Evolutionary conservation across 2,113 vertebrate genomes (phyloP).

Genomic region (Antechinus flavipes): DNA sequence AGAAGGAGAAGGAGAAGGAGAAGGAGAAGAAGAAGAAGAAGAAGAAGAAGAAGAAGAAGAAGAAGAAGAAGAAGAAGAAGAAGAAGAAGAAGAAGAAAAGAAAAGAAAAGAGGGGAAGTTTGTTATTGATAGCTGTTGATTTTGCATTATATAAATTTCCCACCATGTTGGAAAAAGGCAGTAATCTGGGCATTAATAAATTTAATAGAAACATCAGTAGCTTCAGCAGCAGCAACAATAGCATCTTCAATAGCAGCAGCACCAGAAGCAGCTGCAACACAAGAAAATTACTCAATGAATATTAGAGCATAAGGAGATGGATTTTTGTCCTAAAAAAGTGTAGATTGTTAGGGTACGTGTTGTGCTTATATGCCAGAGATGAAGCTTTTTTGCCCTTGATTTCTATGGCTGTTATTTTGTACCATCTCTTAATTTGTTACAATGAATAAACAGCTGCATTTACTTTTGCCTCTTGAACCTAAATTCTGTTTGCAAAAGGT

Average conservation of each 20-base stretch:
- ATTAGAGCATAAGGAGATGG: background rate
- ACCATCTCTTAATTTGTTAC: background rate
- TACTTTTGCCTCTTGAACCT: background rate
- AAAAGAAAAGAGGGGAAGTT: no score
- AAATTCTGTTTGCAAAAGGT: background rate
- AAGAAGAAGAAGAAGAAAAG: no score
- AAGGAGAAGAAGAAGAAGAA: no score
- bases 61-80: no score
- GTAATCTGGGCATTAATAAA: background rate
- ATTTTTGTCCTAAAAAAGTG: background rate
- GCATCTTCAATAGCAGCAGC: no score
- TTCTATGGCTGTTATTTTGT: background rate
- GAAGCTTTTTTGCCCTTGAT: background rate
- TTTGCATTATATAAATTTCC: background rate
- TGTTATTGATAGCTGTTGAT: no score
- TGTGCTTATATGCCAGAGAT: background rate
- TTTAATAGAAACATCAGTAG: background rate
- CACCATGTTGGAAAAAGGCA: background rate
- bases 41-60: background rate
- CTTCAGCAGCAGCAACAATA: no score
- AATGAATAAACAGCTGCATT: background rate
- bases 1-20: background rate
- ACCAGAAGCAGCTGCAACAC: background rate
- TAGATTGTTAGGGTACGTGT: background rate
- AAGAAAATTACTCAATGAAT: background rate